Evolutionary conservation across 2,888 invertebrate genomes (phyloP), one percentile per base, ranked within the genome.

Genomic region (Metacarcinus magister): DNA sequence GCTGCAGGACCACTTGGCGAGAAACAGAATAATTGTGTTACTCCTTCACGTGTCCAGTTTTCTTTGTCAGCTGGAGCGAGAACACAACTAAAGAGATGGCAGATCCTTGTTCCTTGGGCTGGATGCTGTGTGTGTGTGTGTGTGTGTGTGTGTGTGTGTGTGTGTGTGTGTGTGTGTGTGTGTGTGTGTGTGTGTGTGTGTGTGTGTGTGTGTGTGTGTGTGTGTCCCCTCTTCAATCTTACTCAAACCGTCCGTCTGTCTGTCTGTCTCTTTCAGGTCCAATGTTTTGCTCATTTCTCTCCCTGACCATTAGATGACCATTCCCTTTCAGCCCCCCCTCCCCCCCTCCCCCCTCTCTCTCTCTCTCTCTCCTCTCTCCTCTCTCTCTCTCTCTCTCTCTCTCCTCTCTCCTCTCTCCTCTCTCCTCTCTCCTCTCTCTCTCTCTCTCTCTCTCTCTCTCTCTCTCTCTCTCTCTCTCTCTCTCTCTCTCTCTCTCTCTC

Each of bases 191-290:
- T 90, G 91, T 91, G 91, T 91, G 91, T 91, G 91, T 91, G 91
- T 91, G 91, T 91, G 91, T 91, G 91, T 91, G 91, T 91, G 44
- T 91, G 91, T 44, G 91, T 91, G 91, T 91, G 91, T 91, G 91
- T 91, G 91, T 91, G 43, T n/a, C 44, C 19, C 43, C 91, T 44
- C 44, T 8, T 43, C 91, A 43, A 8, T 91, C 44, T n/a, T 43
- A 44, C 46, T 44, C 46, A 43, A 46, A 91, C 44, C 16, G 44
- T 5, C 91, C n/a, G 43, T 91, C 44, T 32, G 43, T 91, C 28
- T 28, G 2, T 92, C 48, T n/a, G 23, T n/a, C n/a, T n/a, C n/a
- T n/a, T n/a, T n/a, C n/a, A 32, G 43, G 8, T 60, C 60, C 43
- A 16, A 28, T 60, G 32, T 43, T 93, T 93, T 60, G 32, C 39